phyloP scores from a whole-genome alignment of 92 coral and sea anemone genomes.

The Ricordea florida region DNA sequence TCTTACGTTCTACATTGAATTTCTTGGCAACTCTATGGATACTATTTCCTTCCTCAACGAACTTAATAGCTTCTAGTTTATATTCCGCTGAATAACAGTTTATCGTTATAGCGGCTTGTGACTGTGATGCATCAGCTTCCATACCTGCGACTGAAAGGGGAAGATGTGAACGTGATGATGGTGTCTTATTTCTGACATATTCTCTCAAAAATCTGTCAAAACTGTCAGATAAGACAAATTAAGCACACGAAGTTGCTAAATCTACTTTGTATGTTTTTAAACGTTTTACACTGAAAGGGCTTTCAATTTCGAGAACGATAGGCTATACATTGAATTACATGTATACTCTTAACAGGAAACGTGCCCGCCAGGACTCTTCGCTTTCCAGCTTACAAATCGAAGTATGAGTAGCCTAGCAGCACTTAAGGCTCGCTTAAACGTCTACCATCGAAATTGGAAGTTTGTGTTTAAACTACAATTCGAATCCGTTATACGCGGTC shows the following conservation, averaged over 20 bases:
- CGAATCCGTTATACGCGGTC: conserved; percentile 42
- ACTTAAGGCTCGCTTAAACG: conserved; percentile 48
- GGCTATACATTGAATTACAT: too few relatives aligned
- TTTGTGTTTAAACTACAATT: conserved; percentile 46
- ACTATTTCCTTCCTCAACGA: conserved; percentile 31
- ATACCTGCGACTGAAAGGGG: conserved; percentile 12
- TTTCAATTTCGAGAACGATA: too few relatives aligned
- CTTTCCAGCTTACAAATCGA: too few relatives aligned
- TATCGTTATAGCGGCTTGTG: conserved; percentile 44
- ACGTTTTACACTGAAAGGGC: too few relatives aligned
- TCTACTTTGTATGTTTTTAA: too few relatives aligned
- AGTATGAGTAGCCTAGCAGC: too few relatives aligned
- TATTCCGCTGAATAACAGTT: conserved; percentile 47
- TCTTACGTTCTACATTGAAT: conserved; percentile 43
- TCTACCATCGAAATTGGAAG: conserved; percentile 16
- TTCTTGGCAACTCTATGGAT: conserved; percentile 36
- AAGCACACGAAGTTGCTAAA: too few relatives aligned
- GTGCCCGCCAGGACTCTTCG: too few relatives aligned
- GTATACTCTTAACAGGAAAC: too few relatives aligned
- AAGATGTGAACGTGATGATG: conserved; percentile 24
- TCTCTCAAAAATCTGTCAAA: too few relatives aligned
- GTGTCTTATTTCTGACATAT: conserved; percentile 15
- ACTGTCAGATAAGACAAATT: too few relatives aligned
- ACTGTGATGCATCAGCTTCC: conserved; percentile 55
- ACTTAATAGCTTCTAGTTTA: conserved; percentile 56